Conservation (phyloP, 1,140 invertebrate genomes). For the Palaemon carinicauda region DNA sequence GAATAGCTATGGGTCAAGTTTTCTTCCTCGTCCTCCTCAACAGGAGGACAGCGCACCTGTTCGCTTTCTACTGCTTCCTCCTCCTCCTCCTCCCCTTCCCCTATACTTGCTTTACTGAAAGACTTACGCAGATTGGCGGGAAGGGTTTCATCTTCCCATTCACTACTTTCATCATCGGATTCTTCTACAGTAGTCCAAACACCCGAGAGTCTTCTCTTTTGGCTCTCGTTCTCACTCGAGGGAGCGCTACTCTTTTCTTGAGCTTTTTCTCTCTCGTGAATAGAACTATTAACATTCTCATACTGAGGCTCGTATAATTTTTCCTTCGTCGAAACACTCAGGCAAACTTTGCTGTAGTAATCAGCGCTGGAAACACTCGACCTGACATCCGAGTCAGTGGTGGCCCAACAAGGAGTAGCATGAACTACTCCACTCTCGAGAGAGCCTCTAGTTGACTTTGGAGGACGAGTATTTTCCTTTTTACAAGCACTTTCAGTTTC, state of each 20-base stretch:
- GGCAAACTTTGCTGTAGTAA: slow-evolving; percentile 22
- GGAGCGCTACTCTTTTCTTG: neutral
- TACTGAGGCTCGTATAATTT: slow-evolving; percentile 4
- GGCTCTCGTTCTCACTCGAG: neutral
- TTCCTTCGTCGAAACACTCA: neutral
- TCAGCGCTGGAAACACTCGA: slow-evolving; percentile 30
- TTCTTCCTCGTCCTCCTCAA: neutral
- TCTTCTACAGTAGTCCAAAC: slow-evolving; percentile 4
- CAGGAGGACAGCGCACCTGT: neutral
- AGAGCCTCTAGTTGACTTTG: neutral
- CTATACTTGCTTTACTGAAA: neutral
- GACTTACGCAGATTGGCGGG: neutral
- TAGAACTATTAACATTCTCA: neutral
- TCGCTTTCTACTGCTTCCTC: neutral
- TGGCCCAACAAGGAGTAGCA: slow-evolving; percentile 41
- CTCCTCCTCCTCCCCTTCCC: neutral
- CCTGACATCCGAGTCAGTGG: slow-evolving; percentile 23
- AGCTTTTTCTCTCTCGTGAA: neutral
- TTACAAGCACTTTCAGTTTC: too few relatives aligned
- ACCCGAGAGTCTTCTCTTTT: slow-evolving; percentile 9
- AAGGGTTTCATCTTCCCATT: neutral
- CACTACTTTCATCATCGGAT: neutral
- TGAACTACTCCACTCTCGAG: slow-evolving; percentile 24
- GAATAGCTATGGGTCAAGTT: too few relatives aligned
- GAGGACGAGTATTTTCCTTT: too few relatives aligned